phyloP scores from a whole-genome alignment of 2,113 vertebrate species.

The Symphodus melops region DNA sequence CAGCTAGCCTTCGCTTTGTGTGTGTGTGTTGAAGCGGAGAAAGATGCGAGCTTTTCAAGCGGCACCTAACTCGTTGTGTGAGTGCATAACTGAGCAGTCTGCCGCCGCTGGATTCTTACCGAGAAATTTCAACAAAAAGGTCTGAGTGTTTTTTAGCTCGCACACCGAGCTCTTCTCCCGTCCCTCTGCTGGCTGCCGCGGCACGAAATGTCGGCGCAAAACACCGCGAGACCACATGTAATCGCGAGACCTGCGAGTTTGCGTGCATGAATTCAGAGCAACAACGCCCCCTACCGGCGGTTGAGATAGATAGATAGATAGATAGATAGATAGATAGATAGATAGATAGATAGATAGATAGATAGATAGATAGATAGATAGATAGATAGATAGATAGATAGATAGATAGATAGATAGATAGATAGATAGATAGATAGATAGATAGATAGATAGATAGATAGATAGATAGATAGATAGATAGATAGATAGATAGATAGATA shows the following conservation, averaged over 20 bases:
- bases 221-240: constrained; percentile 44
- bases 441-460: too few relatives aligned
- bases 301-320: too few relatives aligned
- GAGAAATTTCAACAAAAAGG: constrained; percentile 69
- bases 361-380: too few relatives aligned
- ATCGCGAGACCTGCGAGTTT: constrained; percentile 21
- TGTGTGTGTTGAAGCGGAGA: constrained; percentile 29
- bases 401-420: too few relatives aligned
- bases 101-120: constrained; percentile 69
- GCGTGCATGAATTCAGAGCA: background rate
- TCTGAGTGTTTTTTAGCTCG: constrained; percentile 60
- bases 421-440: too few relatives aligned
- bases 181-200: constrained; percentile 12
- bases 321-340: too few relatives aligned
- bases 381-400: too few relatives aligned
- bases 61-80: constrained; percentile 16
- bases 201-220: constrained; percentile 71
- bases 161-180: constrained; percentile 30
- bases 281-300: constrained; percentile 2
- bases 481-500: too few relatives aligned
- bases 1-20: constrained; percentile 32
- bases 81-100: constrained; percentile 22
- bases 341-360: too few relatives aligned
- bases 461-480: too few relatives aligned
- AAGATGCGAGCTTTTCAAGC: constrained; percentile 16